Evolutionary conservation across 1,140 invertebrate species (phyloP).

Genomic region (Pseudomyrmex cubaensis): DNA sequence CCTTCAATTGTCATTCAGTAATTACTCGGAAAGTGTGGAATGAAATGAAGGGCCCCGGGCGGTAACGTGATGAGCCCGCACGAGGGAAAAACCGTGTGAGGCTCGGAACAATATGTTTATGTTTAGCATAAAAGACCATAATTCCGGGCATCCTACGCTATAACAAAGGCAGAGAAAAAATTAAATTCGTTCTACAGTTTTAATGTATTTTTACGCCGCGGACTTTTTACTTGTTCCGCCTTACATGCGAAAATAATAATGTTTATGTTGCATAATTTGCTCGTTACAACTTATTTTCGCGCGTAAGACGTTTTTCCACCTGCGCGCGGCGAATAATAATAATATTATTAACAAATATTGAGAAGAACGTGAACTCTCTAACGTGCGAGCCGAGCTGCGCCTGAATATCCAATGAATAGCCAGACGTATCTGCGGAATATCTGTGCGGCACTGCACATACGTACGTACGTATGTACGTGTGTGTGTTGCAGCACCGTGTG

Average conservation of each 20-base stretch:
- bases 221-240: neutral
- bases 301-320: neutral
- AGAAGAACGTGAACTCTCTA: neutral
- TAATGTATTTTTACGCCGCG: conserved; percentile 1
- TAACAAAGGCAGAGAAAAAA: conserved; percentile 38
- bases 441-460: neutral
- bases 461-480: too few relatives aligned
- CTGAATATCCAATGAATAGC: conserved; percentile 9
- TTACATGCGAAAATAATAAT: neutral
- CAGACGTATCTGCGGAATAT: neutral
- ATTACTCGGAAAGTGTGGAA: conserved; percentile 54
- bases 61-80: conserved; percentile 34
- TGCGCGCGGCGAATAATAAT: neutral
- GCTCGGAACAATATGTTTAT: conserved; percentile 58
- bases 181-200: conserved; percentile 15
- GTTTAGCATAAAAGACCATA: conserved; percentile 43
- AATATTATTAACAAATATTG: neutral
- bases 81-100: conserved; percentile 45
- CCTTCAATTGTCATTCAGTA: conserved; percentile 56
- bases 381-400: neutral
- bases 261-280: neutral
- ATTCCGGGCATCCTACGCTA: conserved; percentile 37
- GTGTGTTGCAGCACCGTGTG: conserved; percentile 7
- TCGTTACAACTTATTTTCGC: neutral
- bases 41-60: conserved; percentile 51